Conservation (phyloP, 2,888 invertebrate species). For the Colostygia pectinataria region DNA sequence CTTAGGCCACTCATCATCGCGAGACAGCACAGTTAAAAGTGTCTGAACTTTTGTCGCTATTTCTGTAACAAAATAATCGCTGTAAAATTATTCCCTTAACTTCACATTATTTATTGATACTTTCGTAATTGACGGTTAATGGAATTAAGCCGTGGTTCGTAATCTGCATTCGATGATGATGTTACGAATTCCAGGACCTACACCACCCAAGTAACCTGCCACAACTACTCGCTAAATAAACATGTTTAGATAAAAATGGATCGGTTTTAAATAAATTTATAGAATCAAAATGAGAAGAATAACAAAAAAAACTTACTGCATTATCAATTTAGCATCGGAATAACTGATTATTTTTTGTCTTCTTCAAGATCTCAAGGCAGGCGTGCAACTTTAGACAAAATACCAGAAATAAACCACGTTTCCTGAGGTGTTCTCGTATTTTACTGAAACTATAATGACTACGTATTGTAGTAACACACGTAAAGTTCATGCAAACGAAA, state of each 20-base stretch:
- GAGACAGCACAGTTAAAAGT: conserved; percentile 65
- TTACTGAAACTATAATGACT: conserved; percentile 44
- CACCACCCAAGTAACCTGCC: conserved; percentile 53
- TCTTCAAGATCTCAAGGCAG: conserved; percentile 77
- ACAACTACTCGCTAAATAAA: conserved; percentile 30
- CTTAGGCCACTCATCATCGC: conserved; percentile 72
- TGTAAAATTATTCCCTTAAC: too few species aligned
- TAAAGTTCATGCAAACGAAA: conserved; percentile 54
- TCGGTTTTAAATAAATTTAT: conserved; percentile 16
- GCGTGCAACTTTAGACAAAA: conserved; percentile 81
- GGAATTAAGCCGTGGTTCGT: neutral
- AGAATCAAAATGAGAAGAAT: conserved; percentile 41
- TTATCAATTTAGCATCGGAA: conserved; percentile 77
- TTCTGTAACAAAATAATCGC: conserved; percentile 70
- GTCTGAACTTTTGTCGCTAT: conserved; percentile 74
- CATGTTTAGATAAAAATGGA: conserved; percentile 1
- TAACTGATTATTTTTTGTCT: conserved; percentile 75
- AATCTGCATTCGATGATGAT: conserved; percentile 13
- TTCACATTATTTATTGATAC: neutral
- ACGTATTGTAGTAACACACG: conserved; percentile 55
- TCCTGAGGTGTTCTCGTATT: conserved; percentile 45
- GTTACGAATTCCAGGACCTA: conserved; percentile 20
- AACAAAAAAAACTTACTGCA: conserved; percentile 68
- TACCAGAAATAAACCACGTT: conserved; percentile 64
- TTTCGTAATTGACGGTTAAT: too few species aligned